Conservation (phyloP, 2,888 invertebrate genomes). For the Epirrhoe tristata region DNA sequence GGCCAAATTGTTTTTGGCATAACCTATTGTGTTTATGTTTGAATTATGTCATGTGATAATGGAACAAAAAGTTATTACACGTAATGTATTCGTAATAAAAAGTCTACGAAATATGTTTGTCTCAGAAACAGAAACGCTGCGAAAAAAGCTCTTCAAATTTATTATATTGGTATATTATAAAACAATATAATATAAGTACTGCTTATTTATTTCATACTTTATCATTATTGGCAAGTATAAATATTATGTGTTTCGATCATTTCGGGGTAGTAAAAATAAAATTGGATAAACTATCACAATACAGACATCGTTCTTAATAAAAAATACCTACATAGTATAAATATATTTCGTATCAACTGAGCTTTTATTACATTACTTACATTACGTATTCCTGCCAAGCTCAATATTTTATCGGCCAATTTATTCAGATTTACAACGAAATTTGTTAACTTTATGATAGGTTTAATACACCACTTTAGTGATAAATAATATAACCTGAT, state of each 20-base stretch:
- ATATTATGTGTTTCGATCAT: no score
- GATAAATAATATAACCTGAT: background rate
- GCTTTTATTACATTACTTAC: background rate
- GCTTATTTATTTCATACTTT: no score
- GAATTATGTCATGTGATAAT: background rate
- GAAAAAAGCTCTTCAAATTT: no score
- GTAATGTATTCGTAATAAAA: no score
- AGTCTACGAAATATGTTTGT: no score
- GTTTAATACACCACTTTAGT: background rate
- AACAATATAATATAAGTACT: no score
- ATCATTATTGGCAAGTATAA: no score
- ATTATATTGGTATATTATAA: no score
- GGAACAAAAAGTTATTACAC: background rate
- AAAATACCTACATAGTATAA: background rate
- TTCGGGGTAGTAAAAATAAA: no score
- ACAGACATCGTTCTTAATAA: background rate
- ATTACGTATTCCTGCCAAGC: background rate
- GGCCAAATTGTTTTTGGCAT: conserved; percentile 11
- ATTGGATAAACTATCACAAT: no score
- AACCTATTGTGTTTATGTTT: conserved; percentile 3
- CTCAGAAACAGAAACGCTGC: no score
- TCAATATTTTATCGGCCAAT: background rate
- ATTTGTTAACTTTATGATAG: background rate
- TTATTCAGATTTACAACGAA: background rate
- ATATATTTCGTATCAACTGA: background rate